These are phyloP conservation scores for Hirtodrosophila alboralis DNA, from an alignment of 2,888 invertebrate species.

Conservation along the genomic window DNA sequence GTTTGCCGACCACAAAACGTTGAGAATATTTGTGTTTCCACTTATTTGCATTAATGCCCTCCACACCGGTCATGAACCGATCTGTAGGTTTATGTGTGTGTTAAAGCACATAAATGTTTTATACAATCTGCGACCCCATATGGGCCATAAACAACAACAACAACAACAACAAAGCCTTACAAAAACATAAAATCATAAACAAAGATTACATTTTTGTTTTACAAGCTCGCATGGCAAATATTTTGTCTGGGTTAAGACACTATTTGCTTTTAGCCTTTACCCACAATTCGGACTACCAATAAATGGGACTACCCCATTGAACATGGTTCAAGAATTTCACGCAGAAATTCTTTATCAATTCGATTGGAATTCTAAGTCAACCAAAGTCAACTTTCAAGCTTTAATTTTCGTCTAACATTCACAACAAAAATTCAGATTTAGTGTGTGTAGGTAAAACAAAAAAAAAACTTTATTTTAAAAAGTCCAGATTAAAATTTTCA, in stretches of 20 bases:
- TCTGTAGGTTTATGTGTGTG: conserved; percentile 33
- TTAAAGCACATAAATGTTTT: conserved; percentile 14
- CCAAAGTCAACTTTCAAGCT: too few relatives aligned
- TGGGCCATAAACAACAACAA: conserved; percentile 32
- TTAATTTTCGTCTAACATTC: too few relatives aligned
- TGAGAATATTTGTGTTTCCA: conserved; percentile 78
- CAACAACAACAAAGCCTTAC: conserved; percentile 11
- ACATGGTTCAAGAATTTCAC: too few relatives aligned
- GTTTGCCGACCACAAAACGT: conserved; percentile 66
- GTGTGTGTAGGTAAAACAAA: not conserved
- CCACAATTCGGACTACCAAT: too few relatives aligned
- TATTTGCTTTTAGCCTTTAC: conserved; percentile 21
- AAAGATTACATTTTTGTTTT: conserved; percentile 50
- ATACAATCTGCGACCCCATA: conserved; percentile 40
- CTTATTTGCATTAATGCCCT: conserved; percentile 76
- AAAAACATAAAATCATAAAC: conserved; percentile 44
- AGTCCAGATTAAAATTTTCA: too few relatives aligned
- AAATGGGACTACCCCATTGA: too few relatives aligned
- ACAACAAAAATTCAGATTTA: too few relatives aligned
- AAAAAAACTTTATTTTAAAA: too few relatives aligned
- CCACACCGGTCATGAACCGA: conserved; percentile 42
- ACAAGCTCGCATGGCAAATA: conserved; percentile 21
- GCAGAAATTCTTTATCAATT: too few relatives aligned
- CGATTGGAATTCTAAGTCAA: too few relatives aligned
- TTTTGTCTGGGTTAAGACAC: conserved; percentile 18